Evolutionary conservation across 2,797 vertebrate species (phyloP).

Genomic region (Iguana delicatissima): DNA sequence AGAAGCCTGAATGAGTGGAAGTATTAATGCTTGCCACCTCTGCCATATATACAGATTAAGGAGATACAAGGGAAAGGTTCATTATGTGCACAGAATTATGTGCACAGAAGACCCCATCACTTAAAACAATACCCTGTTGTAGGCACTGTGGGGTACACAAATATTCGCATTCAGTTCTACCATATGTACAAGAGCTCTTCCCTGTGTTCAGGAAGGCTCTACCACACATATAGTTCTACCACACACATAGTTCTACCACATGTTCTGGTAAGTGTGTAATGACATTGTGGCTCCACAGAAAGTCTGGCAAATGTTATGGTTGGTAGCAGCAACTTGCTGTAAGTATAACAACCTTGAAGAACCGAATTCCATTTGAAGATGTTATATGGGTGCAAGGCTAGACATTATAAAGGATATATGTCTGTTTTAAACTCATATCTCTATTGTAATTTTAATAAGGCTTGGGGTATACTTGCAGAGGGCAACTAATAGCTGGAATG

Average conservation of each 20-base stretch:
- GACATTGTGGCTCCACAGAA: conserved; percentile 29
- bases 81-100: not conserved
- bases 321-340: not conserved
- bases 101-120: not conserved
- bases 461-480: not conserved
- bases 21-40: not conserved
- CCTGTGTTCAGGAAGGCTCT: not conserved
- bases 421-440: not conserved
- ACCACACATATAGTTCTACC: no score
- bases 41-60: not conserved
- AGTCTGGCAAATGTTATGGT: not conserved
- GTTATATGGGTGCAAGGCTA: not conserved
- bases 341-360: conserved; percentile 19
- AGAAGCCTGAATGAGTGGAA: not conserved
- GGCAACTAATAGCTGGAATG: not conserved
- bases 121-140: not conserved
- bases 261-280: not conserved
- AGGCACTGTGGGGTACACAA: not conserved
- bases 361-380: not conserved
- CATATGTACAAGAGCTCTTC: no score
- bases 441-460: not conserved
- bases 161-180: not conserved
- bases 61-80: not conserved
- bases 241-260: no score
- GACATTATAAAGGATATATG: not conserved